Conservation (phyloP, 2,113 vertebrate species). For the Hippocampus barbouri region DNA sequence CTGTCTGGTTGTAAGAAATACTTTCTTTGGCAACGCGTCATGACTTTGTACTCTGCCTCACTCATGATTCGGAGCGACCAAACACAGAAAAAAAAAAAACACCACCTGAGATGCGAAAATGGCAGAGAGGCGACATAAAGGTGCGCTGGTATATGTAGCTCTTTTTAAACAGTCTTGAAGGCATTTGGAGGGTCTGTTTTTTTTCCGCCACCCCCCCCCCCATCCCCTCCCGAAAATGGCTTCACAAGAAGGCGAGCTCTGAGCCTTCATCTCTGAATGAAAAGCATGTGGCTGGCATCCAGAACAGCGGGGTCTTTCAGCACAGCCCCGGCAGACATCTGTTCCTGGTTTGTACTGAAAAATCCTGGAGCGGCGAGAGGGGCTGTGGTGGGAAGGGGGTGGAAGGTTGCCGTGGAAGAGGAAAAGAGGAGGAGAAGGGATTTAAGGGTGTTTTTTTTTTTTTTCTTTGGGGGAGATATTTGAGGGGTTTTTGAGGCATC, state of each 20-base stretch:
- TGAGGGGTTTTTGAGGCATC: constrained; percentile 57
- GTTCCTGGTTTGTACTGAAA: constrained; percentile 78
- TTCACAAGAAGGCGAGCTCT: constrained; percentile 75
- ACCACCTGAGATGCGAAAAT: constrained; percentile 9
- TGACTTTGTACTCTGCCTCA: constrained; percentile 15
- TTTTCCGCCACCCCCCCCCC: constrained; percentile 34
- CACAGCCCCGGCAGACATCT: constrained; percentile 75
- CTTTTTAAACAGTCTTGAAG: constrained; percentile 69
- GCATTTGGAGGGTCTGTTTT: constrained; percentile 66
- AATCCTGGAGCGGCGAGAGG: constrained; percentile 67
- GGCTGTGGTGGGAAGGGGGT: constrained; percentile 51
- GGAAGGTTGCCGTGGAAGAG: constrained; percentile 31
- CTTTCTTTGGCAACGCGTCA: constrained; percentile 20
- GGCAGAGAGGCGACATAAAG: constrained; percentile 47
- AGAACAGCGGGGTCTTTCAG: constrained; percentile 84
- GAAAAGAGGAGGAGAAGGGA: constrained; percentile 35
- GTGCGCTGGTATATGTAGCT: constrained; percentile 54
- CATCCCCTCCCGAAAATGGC: constrained; percentile 59
- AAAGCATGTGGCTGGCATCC: constrained; percentile 79
- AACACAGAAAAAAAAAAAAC: background rate
- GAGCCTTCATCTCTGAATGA: constrained; percentile 82
- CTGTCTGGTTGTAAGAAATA: constrained; percentile 15
- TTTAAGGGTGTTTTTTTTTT: constrained; percentile 36
- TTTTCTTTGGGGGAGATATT: constrained; percentile 45
- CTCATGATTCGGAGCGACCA: constrained; percentile 1